Conservation (phyloP, 2,888 invertebrate genomes). For the Noctua pronuba region DNA sequence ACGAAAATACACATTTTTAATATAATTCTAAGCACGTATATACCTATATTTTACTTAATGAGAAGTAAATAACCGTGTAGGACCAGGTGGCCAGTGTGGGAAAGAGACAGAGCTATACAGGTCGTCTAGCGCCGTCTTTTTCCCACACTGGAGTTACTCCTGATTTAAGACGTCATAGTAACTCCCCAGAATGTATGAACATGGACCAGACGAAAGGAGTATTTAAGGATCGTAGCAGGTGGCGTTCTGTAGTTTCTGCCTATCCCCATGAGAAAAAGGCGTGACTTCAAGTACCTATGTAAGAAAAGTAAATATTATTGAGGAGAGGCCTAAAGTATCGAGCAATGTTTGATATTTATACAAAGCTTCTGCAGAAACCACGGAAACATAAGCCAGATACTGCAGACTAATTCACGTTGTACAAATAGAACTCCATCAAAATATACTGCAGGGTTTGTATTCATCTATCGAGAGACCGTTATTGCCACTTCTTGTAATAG, state of each 20-base stretch:
- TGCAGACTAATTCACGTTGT: slow-evolving; percentile 39
- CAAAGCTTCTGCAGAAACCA: slow-evolving; percentile 43
- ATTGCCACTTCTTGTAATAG: neutral
- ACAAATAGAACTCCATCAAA: slow-evolving; percentile 14
- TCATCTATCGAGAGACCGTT: neutral
- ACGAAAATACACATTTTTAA: slow-evolving; percentile 32
- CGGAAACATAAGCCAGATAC: slow-evolving; percentile 41
- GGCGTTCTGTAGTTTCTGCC: neutral
- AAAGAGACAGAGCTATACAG: too few species aligned
- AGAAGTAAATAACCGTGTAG: neutral
- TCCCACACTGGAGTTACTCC: too few species aligned
- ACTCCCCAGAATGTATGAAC: neutral
- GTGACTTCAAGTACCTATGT: neutral
- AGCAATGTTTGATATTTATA: slow-evolving; percentile 21
- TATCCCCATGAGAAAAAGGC: neutral
- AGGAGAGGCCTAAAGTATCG: slow-evolving; percentile 11
- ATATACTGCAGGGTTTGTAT: slow-evolving; percentile 8
- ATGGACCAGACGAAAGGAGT: neutral
- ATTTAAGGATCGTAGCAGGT: neutral
- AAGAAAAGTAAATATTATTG: slow-evolving; percentile 43
- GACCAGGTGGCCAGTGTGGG: too few species aligned
- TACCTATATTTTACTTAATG: neutral
- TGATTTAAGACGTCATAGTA: too few species aligned
- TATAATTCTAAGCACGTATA: slow-evolving; percentile 16
- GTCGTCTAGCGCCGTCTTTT: too few species aligned